Evolutionary conservation across 1,140 invertebrate genomes (phyloP).

Genomic region (Papilio xuthus): DNA sequence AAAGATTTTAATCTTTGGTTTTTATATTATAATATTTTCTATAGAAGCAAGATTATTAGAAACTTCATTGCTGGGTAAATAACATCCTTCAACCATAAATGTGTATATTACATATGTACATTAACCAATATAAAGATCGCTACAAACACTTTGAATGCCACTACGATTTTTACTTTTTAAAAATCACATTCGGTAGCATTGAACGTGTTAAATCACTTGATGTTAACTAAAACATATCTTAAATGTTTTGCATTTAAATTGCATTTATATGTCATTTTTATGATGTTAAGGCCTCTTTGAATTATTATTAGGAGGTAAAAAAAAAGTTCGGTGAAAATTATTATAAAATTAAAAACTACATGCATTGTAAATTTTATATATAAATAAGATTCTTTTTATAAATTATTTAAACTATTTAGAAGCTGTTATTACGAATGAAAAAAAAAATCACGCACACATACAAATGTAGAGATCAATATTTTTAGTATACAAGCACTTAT

Average conservation of each 20-base stretch:
- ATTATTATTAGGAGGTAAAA: neutral
- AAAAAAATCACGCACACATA: too few relatives aligned
- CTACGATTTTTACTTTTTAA: neutral
- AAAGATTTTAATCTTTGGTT: slow-evolving; percentile 1
- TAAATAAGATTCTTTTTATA: neutral
- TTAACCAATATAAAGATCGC: neutral
- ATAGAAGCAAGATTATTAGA: neutral
- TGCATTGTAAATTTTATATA: slow-evolving; percentile 1
- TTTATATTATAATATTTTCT: neutral
- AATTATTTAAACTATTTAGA: neutral
- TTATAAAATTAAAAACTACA: neutral
- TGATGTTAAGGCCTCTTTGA: neutral
- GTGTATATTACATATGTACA: slow-evolving; percentile 8
- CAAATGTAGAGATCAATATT: neutral
- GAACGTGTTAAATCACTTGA: neutral
- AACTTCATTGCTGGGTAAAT: neutral
- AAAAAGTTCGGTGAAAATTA: neutral
- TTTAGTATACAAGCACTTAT: neutral
- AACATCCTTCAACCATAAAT: neutral
- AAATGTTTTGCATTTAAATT: neutral
- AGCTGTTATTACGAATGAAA: neutral
- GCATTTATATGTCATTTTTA: neutral
- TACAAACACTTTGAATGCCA: neutral
- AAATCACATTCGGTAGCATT: neutral
- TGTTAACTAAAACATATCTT: neutral